A percentile compares a stretch with the other conserved stretches of the same genome.
Evolutionary conservation across 2,797 vertebrate genomes (phyloP).

Genomic region (Hafferia zeledoni): DNA sequence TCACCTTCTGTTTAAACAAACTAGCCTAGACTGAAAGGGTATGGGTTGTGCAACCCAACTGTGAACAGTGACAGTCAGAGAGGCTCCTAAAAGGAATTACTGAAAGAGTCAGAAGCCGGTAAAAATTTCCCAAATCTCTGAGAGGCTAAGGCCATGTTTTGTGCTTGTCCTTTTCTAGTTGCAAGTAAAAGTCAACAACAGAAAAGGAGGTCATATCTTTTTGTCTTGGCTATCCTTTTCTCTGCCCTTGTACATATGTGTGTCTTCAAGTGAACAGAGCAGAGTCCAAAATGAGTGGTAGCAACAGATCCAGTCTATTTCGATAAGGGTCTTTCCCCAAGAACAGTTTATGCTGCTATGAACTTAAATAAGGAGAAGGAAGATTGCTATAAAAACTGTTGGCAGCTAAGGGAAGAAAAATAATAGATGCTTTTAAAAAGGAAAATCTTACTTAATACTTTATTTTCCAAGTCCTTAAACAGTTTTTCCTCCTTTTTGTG

Average conservation of each 20-base stretch:
- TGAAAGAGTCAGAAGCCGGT: neutral
- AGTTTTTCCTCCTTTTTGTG: conserved; percentile 52
- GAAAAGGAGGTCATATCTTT: neutral
- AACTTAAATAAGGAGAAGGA: conserved; percentile 22
- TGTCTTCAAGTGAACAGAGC: neutral
- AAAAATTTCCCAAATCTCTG: neutral
- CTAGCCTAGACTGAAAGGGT: neutral
- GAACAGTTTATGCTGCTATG: neutral
- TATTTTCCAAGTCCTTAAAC: conserved; percentile 55
- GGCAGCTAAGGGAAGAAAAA: neutral
- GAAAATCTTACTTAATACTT: conserved; percentile 37
- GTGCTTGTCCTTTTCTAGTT: neutral
- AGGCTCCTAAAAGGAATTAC: neutral
- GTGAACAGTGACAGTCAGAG: neutral
- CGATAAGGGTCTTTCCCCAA: neutral
- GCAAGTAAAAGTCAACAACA: neutral
- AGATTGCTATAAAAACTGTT: neutral
- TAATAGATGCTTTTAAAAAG: conserved; percentile 25
- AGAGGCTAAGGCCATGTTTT: neutral
- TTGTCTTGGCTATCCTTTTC: neutral
- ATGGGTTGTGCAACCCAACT: neutral
- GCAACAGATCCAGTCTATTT: neutral
- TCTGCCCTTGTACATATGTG: neutral
- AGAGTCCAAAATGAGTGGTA: neutral
- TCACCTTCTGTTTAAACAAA: neutral